Evolutionary conservation across 2,888 invertebrate species (phyloP), one percentile per base, ranked within the genome.

Genomic region (Halictus quadricinctus): DNA sequence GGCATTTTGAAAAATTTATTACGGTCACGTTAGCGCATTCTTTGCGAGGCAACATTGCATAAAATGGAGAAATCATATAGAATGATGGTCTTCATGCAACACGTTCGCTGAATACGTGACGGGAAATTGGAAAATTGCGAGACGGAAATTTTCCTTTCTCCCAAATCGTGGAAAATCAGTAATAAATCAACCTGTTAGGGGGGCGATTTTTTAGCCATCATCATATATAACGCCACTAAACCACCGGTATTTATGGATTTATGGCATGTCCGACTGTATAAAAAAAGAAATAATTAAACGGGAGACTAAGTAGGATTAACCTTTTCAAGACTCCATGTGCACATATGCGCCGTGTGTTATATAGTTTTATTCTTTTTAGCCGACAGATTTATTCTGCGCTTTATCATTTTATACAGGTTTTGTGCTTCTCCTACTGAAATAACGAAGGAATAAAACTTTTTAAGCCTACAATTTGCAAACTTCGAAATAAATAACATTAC

Each of bases 51-150:
- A 60, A 60, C 60, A 60, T 60, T 66, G 18, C 36, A 66, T 66
- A 36, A 36, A 66, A 66, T 66, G 66, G 66, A 36, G 36, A 36
- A 66, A 66, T 66, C 29, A 66, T 36, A 66, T 66, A 8, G 29
- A 66, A 18, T 66, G 4, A 36, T 15, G 66, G 66, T 66, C 54
- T n/a, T 60, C n/a, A n/a, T 36, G 18, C 41, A 29, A 41, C 25
- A 18, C n/a, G 12, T 48, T 79, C 21, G 41, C 66, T 69, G 74
- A 82, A 66, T 66, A 66, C 66, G 66, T 66, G 66, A 66, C 66
- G 66, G 66, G 66, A 66, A 66, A 66, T 66, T 66, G 66, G 66
- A 66, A 66, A 66, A 70, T 41, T 41, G 36, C 43, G 43, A 66
- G 36, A 66, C 66, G 66, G 36, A 36, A 66, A 66, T 66, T 18